Evolutionary conservation across 2,797 vertebrate genomes (phyloP), one percentile per base, ranked within the genome.

Genomic region (Merluccius polli): DNA sequence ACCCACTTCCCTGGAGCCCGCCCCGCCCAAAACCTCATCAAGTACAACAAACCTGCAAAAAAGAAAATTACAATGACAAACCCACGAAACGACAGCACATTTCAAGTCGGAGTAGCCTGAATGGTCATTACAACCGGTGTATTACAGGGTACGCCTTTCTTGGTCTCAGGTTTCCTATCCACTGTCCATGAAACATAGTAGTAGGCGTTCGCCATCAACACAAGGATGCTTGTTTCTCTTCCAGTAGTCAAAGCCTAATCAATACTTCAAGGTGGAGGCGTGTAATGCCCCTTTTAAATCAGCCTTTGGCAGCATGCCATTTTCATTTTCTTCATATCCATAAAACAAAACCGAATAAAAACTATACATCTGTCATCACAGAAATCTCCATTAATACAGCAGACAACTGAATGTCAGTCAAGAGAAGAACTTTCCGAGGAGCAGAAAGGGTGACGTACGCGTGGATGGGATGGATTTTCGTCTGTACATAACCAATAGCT

Each of bases 341-440:
- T 89, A 90, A 84, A 76, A 87, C 88, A 84, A 77, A 80, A 80
- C 88, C 69, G 85, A 74, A 86, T 88, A 91, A 87, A 91, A 92
- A 90, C 84, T 84, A 85, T 87, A 90, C 87, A 90, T 92, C 90
- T 93, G 92, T 91, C 90, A 86, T 86, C 88, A 91, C 90, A 92
- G 89, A 93, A 89, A 90, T 92, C 81, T 90, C 86, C 89, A 92
- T 92, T 89, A 92, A 92, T 92, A 92, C 90, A 89, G 85, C 78
- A 87, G 85, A 91, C 90, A 94, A 94, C 93, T 94, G 93, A 94
- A 94, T 79, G 73, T 94, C 93, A 94, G 93, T 94, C 92, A 84
- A 88, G 90, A 84, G 85, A 86, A 59, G 52, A 89, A 85, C 90
- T 92, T 91, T 91, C 92, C 83, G 90, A 71, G 78, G 85, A 87